Percentiles rank a stretch among this genome's conserved stretches.
phyloP scores from a whole-genome alignment of 1,140 invertebrate species.

The Medauroidea extradentata region DNA sequence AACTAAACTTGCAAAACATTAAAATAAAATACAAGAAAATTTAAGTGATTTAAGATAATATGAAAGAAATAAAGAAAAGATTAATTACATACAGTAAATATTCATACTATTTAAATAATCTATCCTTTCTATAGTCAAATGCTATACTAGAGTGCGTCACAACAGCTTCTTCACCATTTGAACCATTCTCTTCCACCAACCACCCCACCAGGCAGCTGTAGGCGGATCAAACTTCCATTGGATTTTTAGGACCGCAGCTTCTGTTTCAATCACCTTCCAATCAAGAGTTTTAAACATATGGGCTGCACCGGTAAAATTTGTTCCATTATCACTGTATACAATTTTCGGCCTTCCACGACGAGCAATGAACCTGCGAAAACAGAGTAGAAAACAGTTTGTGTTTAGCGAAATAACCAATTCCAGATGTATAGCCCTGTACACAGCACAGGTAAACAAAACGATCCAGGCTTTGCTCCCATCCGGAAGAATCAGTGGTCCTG shows the following conservation, averaged over 20 bases:
- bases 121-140: too few species aligned
- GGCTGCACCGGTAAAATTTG: slow-evolving; percentile 32
- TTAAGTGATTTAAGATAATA: too few species aligned
- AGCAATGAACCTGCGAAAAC: slow-evolving; percentile 34
- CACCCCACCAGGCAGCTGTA: slow-evolving; percentile 39
- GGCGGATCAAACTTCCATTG: slow-evolving; percentile 43
- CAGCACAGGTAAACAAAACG: slow-evolving; percentile 37
- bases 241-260: slow-evolving; percentile 26
- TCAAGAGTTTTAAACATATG: slow-evolving; percentile 31
- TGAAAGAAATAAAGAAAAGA: too few species aligned
- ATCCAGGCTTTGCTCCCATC: slow-evolving; percentile 32
- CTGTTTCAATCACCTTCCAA: slow-evolving; percentile 25
- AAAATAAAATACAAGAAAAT: too few species aligned
- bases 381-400: slow-evolving; percentile 29
- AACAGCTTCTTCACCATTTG: slow-evolving; percentile 29
- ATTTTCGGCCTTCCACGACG: slow-evolving; percentile 30
- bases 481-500: slow-evolving; percentile 29
- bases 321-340: slow-evolving; percentile 44
- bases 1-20: too few species aligned
- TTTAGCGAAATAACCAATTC: slow-evolving; percentile 33
- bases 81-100: too few species aligned
- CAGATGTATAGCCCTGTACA: slow-evolving; percentile 37
- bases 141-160: background rate
- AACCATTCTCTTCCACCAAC: slow-evolving; percentile 39
- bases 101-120: too few species aligned